Base-by-base conservation (phyloP, 2,113 vertebrate genomes). In the Melanerpes aurifrons region DNA sequence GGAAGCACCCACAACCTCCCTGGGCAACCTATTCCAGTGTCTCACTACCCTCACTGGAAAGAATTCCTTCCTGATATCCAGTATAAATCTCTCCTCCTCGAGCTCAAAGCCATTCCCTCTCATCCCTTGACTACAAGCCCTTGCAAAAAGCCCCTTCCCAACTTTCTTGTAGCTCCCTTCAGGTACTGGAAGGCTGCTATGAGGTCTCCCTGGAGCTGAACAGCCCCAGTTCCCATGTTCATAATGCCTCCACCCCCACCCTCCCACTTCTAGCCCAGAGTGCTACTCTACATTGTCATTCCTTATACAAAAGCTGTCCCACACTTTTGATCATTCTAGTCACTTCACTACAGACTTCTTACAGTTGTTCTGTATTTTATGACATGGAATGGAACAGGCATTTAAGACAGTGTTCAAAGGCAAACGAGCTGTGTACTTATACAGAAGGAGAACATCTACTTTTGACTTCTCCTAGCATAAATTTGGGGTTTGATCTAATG, bases 201-300 rank as follows among this genome's bases (percentile, higher is more conserved):
- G 25, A 53, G 12, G 50, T 53, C 12, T 53, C 50, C 50, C 50
- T 13, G 22, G 50, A 53, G 50, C 50, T 53, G 50, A 24, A 53
- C 50, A 53, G 50, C 12, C 50, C 24, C 22, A 53, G 50, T 22
- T 25, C 50, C 24, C 0, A 8, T 6, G 1, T 26, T 21, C 76
- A 47, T 8, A 58, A 4, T 0, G 0, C 10, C 17, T 75, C 66
- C 66, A 73, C 35, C 43, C 50, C 80, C 37, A 9, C 0, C 5
- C 28, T 25, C 45, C 26, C 57, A 10, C 25, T n/a, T n/a, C 53
- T 7, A 25, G 32, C 15, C 15, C 63, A 58, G 43, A 28, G 14
- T 58, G 68, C 85, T 10, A 16, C 48, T 37, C 35, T 63, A 8
- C 24, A 21, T 7, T 3, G 19, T 8, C 58, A 19, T 4, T 37